Evolutionary conservation across 2,113 vertebrate genomes (phyloP).

Genomic region (Tringa solitaria): DNA sequence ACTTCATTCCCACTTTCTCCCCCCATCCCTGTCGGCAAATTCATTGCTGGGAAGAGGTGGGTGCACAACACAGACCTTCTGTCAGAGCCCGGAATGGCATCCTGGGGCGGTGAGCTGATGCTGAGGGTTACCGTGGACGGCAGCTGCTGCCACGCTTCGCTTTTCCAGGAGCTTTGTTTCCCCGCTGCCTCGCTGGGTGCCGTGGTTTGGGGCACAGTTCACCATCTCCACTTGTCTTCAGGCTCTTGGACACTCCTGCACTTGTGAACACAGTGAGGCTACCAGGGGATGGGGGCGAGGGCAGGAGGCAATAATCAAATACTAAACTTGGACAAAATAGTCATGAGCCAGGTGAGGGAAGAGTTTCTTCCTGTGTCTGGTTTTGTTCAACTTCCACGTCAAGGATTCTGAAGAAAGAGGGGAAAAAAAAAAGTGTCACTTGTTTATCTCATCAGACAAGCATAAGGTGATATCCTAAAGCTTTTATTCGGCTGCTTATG

Average conservation of each 20-base stretch:
- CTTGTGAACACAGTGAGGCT: not conserved
- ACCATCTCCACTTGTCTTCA: not conserved
- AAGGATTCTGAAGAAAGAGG: constrained; percentile 23
- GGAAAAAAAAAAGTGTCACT: not conserved
- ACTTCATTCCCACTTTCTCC: not conserved
- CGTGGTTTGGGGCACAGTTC: not conserved
- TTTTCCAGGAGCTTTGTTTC: not conserved
- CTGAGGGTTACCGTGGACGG: not conserved
- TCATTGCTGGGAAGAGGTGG: not conserved
- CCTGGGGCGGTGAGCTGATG: not conserved
- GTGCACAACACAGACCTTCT: not conserved
- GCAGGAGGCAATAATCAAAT: not conserved
- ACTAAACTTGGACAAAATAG: not conserved
- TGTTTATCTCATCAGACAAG: not conserved
- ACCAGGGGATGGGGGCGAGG: not conserved
- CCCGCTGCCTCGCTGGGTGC: not conserved
- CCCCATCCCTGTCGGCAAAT: not conserved
- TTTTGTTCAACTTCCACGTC: not conserved
- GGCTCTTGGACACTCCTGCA: not conserved
- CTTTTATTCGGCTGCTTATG: not conserved
- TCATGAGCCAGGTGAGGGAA: not conserved
- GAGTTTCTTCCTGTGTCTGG: not conserved
- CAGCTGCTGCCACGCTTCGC: accelerated
- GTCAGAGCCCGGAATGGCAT: not conserved
- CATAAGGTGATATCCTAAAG: not conserved